These are phyloP conservation scores for Eira barbara DNA, from an alignment of 2,113 vertebrate genomes.

Conservation along the genomic window DNA sequence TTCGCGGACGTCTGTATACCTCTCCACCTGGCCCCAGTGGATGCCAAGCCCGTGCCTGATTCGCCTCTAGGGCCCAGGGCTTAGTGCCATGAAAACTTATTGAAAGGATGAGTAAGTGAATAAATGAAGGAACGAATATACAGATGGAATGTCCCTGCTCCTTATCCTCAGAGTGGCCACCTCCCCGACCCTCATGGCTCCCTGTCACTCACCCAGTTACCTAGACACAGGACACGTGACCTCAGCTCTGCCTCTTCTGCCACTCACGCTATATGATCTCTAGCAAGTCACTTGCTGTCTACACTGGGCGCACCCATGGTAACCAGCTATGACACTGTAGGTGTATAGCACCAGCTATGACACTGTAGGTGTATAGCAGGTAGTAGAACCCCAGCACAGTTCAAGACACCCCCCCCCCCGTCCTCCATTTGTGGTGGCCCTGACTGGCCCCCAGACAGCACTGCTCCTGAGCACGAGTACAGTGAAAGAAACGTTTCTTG, in stretches of 20 bases:
- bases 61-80: neutral
- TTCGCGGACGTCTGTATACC: neutral
- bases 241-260: neutral
- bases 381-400: neutral
- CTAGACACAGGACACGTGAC: neutral
- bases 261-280: neutral
- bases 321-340: neutral
- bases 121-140: rapidly evolving
- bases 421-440: neutral
- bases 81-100: neutral
- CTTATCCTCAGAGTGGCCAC: neutral
- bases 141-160: neutral
- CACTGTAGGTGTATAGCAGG: neutral
- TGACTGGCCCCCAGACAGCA: neutral
- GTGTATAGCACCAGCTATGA: neutral
- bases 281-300: neutral
- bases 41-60: neutral
- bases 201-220: neutral
- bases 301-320: rapidly evolving
- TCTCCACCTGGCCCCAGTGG: neutral
- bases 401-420: neutral
- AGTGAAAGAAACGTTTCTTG: slow-evolving; percentile 38
- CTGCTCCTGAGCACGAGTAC: neutral
- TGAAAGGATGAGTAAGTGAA: neutral
- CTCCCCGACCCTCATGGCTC: neutral